These are phyloP conservation scores for Pegoplata infirma DNA, from an alignment of 2,888 invertebrate species.

Conservation along the genomic window DNA sequence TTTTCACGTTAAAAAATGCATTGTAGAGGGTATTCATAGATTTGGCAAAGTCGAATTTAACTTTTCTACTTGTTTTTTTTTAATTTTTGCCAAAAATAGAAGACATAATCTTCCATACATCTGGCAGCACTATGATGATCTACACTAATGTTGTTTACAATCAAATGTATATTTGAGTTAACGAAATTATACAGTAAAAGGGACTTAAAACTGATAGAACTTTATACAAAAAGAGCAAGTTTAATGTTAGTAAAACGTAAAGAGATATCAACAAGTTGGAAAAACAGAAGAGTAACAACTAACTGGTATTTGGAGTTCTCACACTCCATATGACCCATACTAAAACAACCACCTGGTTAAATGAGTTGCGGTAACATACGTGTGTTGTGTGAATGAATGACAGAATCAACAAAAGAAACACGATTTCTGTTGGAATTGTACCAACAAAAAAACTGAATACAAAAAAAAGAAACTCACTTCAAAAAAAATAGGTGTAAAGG, in stretches of 20 bases:
- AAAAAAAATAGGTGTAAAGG: constrained; percentile 54
- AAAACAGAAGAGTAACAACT: constrained; percentile 24
- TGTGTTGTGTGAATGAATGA: constrained; percentile 57
- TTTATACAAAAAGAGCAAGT: not conserved
- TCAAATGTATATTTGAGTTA: too few relatives aligned
- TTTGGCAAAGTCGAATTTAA: too few relatives aligned
- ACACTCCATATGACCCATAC: constrained; percentile 13
- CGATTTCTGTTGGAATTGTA: constrained; percentile 56
- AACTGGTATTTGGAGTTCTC: constrained; percentile 43
- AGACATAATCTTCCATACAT: too few relatives aligned
- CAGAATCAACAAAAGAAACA: constrained; percentile 62
- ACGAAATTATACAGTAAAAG: constrained; percentile 4
- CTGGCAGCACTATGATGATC: not conserved
- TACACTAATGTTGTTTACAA: not conserved
- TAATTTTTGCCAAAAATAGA: too few relatives aligned
- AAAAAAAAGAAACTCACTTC: constrained; percentile 46
- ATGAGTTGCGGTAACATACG: constrained; percentile 57
- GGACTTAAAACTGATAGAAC: not conserved
- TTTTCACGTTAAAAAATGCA: too few relatives aligned
- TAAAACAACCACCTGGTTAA: constrained; percentile 58
- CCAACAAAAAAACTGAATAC: constrained; percentile 43
- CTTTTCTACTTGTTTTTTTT: too few relatives aligned
- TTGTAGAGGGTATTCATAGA: too few relatives aligned
- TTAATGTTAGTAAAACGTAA: not conserved
- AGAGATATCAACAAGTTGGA: constrained; percentile 27